These are phyloP conservation scores for Lagria hirta DNA, from an alignment of 2,888 invertebrate genomes.

Conservation along the genomic window DNA sequence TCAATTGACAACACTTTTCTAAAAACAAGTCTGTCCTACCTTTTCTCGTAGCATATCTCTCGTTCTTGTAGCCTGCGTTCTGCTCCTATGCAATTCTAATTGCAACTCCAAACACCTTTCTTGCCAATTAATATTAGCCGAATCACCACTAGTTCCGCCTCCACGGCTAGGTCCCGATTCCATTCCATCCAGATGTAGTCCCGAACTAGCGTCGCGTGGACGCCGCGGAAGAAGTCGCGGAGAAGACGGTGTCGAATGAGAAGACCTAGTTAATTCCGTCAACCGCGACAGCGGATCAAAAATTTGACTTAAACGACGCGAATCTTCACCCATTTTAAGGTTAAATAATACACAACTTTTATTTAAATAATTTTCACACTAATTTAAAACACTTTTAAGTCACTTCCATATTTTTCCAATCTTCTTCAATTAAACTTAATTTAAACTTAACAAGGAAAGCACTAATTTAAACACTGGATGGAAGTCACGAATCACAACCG, in stretches of 20 bases:
- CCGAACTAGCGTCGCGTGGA: conserved; percentile 63
- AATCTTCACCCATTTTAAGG: conserved; percentile 25
- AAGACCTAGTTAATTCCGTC: conserved; percentile 62
- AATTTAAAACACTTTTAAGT: conserved; percentile 30
- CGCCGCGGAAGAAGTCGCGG: conserved; percentile 72
- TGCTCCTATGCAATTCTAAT: conserved; percentile 80
- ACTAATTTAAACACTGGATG: conserved; percentile 30
- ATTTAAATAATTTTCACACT: too few relatives aligned
- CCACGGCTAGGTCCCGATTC: conserved; percentile 52
- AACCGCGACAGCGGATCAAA: conserved; percentile 79
- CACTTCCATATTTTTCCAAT: conserved; percentile 40
- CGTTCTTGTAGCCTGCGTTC: conserved; percentile 83
- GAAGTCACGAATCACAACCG: conserved; percentile 39
- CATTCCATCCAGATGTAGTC: conserved; percentile 45
- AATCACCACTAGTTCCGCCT: conserved; percentile 34
- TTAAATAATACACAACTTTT: conserved; percentile 4
- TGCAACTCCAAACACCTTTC: conserved; percentile 85
- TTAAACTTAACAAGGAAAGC: conserved; percentile 22
- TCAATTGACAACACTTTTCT: too few relatives aligned
- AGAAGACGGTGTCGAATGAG: conserved; percentile 70
- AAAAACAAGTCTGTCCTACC: conserved; percentile 62
- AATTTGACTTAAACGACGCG: conserved; percentile 75
- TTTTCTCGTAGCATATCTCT: conserved; percentile 88
- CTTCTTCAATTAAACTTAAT: conserved; percentile 22
- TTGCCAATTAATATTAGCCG: conserved; percentile 75